Conservation (phyloP, 2,113 vertebrate species). For the Hippoglossus stenolepis region DNA sequence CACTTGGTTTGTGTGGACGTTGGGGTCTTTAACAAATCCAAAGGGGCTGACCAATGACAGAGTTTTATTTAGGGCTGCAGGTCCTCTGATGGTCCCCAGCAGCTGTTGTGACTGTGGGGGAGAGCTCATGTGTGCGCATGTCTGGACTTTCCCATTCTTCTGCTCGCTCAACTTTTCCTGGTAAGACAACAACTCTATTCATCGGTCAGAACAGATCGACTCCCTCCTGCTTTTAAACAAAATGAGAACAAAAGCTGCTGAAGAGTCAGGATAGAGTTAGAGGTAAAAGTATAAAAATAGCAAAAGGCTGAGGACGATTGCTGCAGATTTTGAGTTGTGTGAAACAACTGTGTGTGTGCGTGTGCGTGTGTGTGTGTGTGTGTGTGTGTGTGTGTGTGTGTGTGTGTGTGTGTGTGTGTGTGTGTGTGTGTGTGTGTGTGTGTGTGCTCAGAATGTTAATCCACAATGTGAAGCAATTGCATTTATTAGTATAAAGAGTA, state of each 20-base stretch:
- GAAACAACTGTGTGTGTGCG: background rate
- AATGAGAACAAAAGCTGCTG: conserved; percentile 3
- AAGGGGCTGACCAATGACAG: background rate
- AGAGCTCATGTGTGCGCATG: conserved; percentile 1
- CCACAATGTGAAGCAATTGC: background rate
- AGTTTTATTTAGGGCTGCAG: conserved; percentile 57
- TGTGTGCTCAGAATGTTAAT: background rate
- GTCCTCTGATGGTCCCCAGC: conserved; percentile 51
- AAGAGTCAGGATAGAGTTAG: background rate
- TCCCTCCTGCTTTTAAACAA: background rate
- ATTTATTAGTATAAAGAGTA: background rate
- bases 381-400: background rate
- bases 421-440: background rate
- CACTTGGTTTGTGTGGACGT: background rate
- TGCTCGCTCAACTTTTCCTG: conserved; percentile 35
- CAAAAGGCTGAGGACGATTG: background rate
- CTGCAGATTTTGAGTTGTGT: background rate
- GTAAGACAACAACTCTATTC: conserved; percentile 56
- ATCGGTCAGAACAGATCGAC: conserved; percentile 9
- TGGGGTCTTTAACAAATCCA: background rate
- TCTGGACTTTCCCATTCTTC: conserved; percentile 44
- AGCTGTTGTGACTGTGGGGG: conserved; percentile 59
- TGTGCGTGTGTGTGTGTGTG: background rate
- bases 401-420: too few relatives aligned
- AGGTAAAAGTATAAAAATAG: conserved; percentile 30